phyloP scores from a whole-genome alignment of 2,888 invertebrate species.

The Andrena trimmerana region DNA sequence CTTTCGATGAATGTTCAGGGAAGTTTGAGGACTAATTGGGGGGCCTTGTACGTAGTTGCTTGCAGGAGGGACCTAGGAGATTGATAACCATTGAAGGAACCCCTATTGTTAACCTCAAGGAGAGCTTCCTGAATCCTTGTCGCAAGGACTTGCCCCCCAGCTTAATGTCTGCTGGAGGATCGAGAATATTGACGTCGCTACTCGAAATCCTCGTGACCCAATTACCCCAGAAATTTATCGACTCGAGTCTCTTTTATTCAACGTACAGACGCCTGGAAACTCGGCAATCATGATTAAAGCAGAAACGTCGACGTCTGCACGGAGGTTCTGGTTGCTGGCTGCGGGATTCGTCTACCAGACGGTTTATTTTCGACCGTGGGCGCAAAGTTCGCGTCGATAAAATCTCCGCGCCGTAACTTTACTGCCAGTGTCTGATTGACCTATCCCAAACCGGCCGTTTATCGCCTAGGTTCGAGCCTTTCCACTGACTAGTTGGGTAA shows the following conservation, averaged over 20 bases:
- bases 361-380: slow-evolving; percentile 37
- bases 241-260: background rate
- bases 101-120: too few species aligned
- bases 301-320: background rate
- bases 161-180: too few species aligned
- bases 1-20: too few species aligned
- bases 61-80: too few species aligned
- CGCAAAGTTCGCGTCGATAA: slow-evolving; percentile 35
- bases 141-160: too few species aligned
- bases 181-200: background rate
- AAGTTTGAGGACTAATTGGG: too few species aligned
- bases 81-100: too few species aligned
- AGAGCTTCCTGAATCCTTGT: too few species aligned
- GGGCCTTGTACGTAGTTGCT: too few species aligned
- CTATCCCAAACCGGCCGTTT: slow-evolving; percentile 49
- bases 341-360: slow-evolving; percentile 2
- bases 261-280: background rate
- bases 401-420: slow-evolving; percentile 4
- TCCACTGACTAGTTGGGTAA: slow-evolving; percentile 19
- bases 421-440: slow-evolving; percentile 32
- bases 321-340: slow-evolving; percentile 13
- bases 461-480: slow-evolving; percentile 38
- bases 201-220: background rate
- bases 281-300: slow-evolving; percentile 3
- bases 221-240: background rate